Conservation (phyloP, 2,888 invertebrate species). For the Campoplex capitator region DNA sequence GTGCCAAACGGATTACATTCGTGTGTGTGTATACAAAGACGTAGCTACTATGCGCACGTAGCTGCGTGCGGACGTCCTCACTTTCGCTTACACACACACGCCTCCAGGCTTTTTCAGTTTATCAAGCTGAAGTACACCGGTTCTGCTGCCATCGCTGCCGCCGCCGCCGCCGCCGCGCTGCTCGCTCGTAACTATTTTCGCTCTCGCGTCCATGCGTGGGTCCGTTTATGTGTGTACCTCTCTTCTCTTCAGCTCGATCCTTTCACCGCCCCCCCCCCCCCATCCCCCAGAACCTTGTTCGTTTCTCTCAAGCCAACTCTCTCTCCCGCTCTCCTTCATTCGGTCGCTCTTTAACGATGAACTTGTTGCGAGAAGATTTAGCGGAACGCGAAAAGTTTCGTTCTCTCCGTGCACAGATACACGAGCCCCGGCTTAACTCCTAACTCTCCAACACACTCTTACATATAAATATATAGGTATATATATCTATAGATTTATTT, state of each 20-base stretch:
- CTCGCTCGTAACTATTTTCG: constrained; percentile 28
- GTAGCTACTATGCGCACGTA: background rate
- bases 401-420: constrained; percentile 30
- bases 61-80: constrained; percentile 5
- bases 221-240: background rate
- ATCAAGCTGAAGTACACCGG: constrained; percentile 21
- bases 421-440: constrained; percentile 35
- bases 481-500: constrained; percentile 11
- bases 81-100: constrained; percentile 47
- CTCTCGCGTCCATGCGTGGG: background rate
- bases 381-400: constrained; percentile 66
- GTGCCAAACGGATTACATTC: background rate
- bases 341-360: constrained; percentile 60
- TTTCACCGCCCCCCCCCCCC: constrained; percentile 1
- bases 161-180: background rate
- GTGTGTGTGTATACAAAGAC: background rate
- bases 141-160: background rate
- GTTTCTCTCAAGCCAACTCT: background rate
- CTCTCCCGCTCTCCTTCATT: background rate
- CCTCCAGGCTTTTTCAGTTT: constrained; percentile 44
- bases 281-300: background rate
- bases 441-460: background rate
- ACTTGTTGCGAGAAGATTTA: constrained; percentile 68
- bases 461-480: background rate
- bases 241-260: constrained; percentile 43